phyloP scores from a whole-genome alignment of 2,888 invertebrate genomes.

The Acronicta aceris region DNA sequence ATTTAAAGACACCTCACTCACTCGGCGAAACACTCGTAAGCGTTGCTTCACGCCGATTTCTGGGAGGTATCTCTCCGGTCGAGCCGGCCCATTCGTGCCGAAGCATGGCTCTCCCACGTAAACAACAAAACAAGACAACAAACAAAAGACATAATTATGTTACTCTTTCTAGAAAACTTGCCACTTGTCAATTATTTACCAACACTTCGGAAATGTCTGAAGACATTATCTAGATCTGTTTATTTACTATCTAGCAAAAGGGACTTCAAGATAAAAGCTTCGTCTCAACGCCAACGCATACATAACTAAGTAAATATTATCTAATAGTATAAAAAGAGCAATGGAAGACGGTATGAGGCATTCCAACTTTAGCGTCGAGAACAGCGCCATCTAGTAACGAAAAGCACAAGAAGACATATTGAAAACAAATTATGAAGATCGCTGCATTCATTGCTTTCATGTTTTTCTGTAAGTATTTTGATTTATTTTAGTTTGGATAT shows the following conservation, averaged over 20 bases:
- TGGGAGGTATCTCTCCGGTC: no score
- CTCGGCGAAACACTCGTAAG: no score
- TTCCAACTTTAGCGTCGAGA: neutral
- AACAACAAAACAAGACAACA: no score
- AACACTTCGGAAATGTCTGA: neutral
- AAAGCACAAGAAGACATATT: neutral
- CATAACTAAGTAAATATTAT: neutral
- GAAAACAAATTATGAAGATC: conserved; percentile 4
- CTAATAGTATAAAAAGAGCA: conserved; percentile 2
- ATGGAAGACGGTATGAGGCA: neutral
- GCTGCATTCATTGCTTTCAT: conserved; percentile 3
- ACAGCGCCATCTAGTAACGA: neutral
- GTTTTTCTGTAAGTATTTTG: conserved; percentile 10
- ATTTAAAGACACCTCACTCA: no score
- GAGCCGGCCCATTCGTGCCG: no score
- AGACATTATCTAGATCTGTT: neutral
- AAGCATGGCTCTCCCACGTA: no score
- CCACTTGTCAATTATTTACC: neutral
- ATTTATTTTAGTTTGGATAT: neutral
- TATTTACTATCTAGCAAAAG: neutral
- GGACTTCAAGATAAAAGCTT: conserved; percentile 5
- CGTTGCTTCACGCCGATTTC: no score
- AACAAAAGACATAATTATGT: no score
- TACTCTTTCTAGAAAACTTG: no score
- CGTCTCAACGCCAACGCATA: conserved; percentile 5